phyloP scores from a whole-genome alignment of 1,140 invertebrate species.

The Pachyrhynchus sulphureomaculatus region DNA sequence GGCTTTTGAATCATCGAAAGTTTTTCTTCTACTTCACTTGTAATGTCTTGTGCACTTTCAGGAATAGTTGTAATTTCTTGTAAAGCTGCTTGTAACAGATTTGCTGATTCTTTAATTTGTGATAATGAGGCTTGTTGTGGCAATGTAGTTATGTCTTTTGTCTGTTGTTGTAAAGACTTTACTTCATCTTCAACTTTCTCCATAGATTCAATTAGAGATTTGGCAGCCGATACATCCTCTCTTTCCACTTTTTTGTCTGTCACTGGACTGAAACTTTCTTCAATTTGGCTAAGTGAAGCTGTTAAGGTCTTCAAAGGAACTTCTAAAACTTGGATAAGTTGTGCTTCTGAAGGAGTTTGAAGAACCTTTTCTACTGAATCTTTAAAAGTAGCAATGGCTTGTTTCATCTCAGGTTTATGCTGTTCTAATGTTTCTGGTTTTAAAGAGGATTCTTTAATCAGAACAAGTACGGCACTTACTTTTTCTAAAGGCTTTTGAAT shows the following conservation, averaged over 20 bases:
- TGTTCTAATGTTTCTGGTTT: background rate
- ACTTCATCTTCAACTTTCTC: background rate
- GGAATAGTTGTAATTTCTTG: background rate
- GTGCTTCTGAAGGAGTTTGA: background rate
- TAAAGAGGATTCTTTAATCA: background rate
- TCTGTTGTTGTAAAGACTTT: background rate
- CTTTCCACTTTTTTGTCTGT: background rate
- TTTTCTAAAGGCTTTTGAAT: background rate
- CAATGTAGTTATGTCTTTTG: background rate
- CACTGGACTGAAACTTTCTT: background rate
- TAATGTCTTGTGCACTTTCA: background rate
- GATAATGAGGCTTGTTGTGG: background rate
- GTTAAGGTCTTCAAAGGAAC: slow-evolving; percentile 9
- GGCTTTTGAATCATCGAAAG: background rate
- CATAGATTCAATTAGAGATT: background rate
- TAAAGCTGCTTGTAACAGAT: background rate
- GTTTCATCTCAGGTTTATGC: slow-evolving; percentile 2
- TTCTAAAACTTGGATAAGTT: slow-evolving; percentile 11
- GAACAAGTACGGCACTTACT: background rate
- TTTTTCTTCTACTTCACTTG: too few relatives aligned
- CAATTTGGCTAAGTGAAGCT: slow-evolving; percentile 2
- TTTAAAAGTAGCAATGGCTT: slow-evolving; percentile 7
- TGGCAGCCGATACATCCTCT: background rate
- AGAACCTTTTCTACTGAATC: slow-evolving; percentile 6
- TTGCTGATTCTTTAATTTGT: slow-evolving; percentile 8